These are phyloP conservation scores for Synanthedon vespiformis DNA, from an alignment of 2,888 invertebrate genomes.

Conservation along the genomic window DNA sequence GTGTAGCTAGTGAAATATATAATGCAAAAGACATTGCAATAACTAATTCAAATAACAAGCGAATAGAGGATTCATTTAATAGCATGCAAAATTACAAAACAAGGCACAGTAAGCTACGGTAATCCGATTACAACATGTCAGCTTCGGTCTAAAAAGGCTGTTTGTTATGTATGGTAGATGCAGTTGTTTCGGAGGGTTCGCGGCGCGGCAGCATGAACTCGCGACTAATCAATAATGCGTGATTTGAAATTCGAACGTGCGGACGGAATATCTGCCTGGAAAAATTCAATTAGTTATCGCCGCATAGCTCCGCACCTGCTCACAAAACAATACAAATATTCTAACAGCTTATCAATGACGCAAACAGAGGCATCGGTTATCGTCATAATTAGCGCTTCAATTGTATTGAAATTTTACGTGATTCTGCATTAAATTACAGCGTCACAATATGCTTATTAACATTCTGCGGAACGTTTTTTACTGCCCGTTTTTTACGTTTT, in stretches of 20 bases:
- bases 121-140: neutral
- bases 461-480: too few relatives aligned
- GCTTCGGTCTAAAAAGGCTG: neutral
- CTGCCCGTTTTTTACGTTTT: too few relatives aligned
- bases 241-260: constrained; percentile 5
- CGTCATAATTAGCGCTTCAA: neutral
- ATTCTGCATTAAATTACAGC: neutral
- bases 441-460: too few relatives aligned
- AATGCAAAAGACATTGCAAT: too few relatives aligned
- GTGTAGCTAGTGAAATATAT: too few relatives aligned
- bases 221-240: constrained; percentile 8
- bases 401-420: neutral
- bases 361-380: neutral
- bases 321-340: constrained; percentile 5
- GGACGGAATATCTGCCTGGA: constrained; percentile 1
- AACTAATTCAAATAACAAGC: too few relatives aligned
- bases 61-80: too few relatives aligned
- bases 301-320: constrained; percentile 8
- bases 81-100: too few relatives aligned
- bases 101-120: neutral
- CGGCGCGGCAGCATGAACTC: neutral
- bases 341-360: constrained; percentile 2
- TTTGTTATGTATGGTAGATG: neutral
- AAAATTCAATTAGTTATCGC: constrained; percentile 9
- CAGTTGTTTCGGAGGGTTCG: neutral